Evolutionary conservation across 2,113 vertebrate species (phyloP).

Genomic region (Ivindomyrus marchei): DNA sequence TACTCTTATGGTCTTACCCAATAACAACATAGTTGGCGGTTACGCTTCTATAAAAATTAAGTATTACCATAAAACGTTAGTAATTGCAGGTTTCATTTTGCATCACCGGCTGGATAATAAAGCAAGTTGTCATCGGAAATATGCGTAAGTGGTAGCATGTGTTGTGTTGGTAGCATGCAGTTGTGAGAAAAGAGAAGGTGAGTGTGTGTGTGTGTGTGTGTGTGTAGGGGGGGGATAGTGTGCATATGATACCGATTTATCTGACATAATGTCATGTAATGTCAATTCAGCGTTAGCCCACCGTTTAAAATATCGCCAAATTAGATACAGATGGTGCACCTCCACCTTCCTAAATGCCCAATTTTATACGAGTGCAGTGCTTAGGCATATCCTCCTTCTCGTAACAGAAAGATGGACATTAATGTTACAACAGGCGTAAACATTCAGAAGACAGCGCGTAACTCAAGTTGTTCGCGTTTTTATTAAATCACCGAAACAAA

Average conservation of each 20-base stretch:
- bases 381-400: neutral
- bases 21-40: neutral
- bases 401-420: neutral
- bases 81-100: neutral
- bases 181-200: neutral
- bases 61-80: neutral
- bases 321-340: neutral
- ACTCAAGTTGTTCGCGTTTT: neutral
- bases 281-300: neutral
- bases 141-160: neutral
- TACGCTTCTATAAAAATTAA: neutral
- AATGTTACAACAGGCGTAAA: neutral
- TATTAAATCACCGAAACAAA: neutral
- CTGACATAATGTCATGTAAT: neutral
- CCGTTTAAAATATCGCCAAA: neutral
- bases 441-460: neutral
- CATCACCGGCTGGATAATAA: neutral
- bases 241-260: neutral
- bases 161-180: neutral
- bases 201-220: neutral
- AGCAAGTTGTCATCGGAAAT: neutral
- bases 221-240: neutral
- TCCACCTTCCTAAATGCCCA: neutral
- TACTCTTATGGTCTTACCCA: neutral
- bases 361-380: neutral